Percentiles rank a stretch among this genome's conserved stretches.
phyloP scores from a whole-genome alignment of 2,113 vertebrate species.

The Oncorhynchus clarkii region DNA sequence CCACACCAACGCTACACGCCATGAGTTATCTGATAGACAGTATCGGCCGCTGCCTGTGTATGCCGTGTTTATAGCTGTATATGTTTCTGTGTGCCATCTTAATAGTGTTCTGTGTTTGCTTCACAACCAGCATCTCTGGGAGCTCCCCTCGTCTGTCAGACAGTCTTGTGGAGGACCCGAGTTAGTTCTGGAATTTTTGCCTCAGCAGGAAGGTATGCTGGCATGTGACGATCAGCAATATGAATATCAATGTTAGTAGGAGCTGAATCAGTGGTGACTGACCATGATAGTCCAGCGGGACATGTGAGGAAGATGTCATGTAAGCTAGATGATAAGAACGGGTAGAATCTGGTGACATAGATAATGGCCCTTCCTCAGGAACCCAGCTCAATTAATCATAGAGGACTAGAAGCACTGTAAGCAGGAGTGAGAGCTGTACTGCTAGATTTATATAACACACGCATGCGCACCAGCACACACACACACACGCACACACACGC shows the following conservation, averaged over 20 bases:
- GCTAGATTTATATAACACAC: no score
- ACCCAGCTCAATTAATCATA: slow-evolving; percentile 53
- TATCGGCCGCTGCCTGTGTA: slow-evolving; percentile 6
- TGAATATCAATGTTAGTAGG: no score
- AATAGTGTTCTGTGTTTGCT: no score
- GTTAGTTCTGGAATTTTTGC: slow-evolving; percentile 9
- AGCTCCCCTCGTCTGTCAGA: not conserved
- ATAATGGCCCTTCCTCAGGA: slow-evolving; percentile 42
- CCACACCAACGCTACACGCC: slow-evolving; percentile 5
- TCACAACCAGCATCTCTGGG: no score
- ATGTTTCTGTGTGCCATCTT: no score
- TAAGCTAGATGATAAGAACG: slow-evolving; percentile 32
- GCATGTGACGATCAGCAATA: no score
- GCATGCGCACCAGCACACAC: no score
- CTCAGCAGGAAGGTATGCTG: no score
- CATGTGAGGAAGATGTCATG: not conserved
- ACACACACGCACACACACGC: no score
- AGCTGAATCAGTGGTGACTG: no score
- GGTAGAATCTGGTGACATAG: slow-evolving; percentile 35
- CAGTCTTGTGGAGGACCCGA: not conserved
- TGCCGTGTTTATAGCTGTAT: no score
- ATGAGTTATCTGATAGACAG: slow-evolving; percentile 16
- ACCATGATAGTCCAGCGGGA: not conserved
- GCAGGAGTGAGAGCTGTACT: no score
- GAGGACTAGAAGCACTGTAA: not conserved